Evolutionary conservation across 2,113 vertebrate genomes (phyloP), one percentile per base, ranked within the genome.

Genomic region (Brachionichthys hirsutus): DNA sequence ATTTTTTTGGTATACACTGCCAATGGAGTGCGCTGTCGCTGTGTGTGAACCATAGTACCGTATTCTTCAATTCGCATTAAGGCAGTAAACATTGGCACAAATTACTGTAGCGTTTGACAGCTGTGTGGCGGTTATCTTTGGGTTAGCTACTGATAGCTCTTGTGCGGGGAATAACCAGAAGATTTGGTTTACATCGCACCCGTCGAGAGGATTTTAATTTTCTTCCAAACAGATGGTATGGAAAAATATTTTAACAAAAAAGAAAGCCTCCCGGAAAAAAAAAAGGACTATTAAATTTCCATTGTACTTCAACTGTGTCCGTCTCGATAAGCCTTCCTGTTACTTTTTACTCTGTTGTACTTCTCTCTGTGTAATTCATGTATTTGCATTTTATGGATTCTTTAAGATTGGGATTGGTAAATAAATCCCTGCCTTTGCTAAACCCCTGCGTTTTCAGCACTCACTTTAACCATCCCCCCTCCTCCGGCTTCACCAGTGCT

Each of bases 81-180:
- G 95, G 95, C 95, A 95, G 94, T 92, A 92, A 92, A 92, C 94
- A 94, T 96, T 98, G 94, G 94, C 94, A 95, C 93, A 82, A 86
- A 81, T 88, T 87, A 79, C 73, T 88, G 80, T 90, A 88, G 87
- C 82, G 59, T 80, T 76, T 65, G 75, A 84, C 74, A 77, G 81
- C 77, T 67, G 74, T 74, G 68, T 84, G 65, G 77, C 76, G 70
- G 75, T 84, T 85, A 67, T 77, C 72, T 79, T 68, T 54, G 73
- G 80, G 70, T 82, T 81, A 75, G 80, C 80, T 78, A 80, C 79
- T 72, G 75, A 70, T 70, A 78, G 72, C 84, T 54, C 71, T 64
- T 74, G 70, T 54, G 50, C 77, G 54, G 54, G 68, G 78, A 72
- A 75, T 79, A 79, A 80, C 55, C 65, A 77, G 54, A 46, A 74